Evolutionary conservation across 1,140 invertebrate genomes (phyloP), one percentile per base, ranked within the genome.

Genomic region (Drosophila subpulchrella): DNA sequence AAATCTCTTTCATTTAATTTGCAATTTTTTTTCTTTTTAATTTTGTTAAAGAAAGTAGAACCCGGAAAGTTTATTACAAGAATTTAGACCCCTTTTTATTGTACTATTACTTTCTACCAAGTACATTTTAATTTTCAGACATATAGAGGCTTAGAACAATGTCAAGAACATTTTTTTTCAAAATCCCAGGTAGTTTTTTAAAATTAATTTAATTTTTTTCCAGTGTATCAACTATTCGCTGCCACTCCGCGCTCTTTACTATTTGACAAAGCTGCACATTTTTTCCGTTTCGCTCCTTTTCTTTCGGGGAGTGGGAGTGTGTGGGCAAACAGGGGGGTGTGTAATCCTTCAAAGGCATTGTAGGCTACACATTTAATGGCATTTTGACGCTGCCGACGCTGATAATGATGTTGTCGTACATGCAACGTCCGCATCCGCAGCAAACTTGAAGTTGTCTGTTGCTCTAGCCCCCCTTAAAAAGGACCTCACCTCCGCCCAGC

Each of bases 291-390:
- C 42, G 48, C 15, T 60, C 56, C 71, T 48, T 71, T 81, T 73
- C 65, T 62, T 66, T 63, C 70, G 57, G 34, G 34, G 41, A 60
- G 50, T 57, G 51, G 15, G 51, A 50, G 57, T 66, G 38, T 60
- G 47, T 72, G 39, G 30, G 61, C 24, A 66, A 75, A 51, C 59
- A 77, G 57, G 61, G 51, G 58, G 59, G 50, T 72, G 63, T 78
- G 75, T 86, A 85, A 85, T 82, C 82, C 82, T 82, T 85, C 82
- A 88, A 85, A 82, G 79, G 78, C 78, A 85, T 85, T 86, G 81
- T 84, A 62, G 78, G 67, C 78, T 78, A 82, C 82, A 86, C 81
- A 88, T 78, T 85, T 85, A 88, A 85, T 85, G 70, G 84, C 82
- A 85, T 88, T 85, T 85, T 85, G 83, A 85, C 82, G 80, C 82